These are phyloP conservation scores for Geotrupes spiniger DNA, from an alignment of 2,888 invertebrate genomes.

Conservation along the genomic window DNA sequence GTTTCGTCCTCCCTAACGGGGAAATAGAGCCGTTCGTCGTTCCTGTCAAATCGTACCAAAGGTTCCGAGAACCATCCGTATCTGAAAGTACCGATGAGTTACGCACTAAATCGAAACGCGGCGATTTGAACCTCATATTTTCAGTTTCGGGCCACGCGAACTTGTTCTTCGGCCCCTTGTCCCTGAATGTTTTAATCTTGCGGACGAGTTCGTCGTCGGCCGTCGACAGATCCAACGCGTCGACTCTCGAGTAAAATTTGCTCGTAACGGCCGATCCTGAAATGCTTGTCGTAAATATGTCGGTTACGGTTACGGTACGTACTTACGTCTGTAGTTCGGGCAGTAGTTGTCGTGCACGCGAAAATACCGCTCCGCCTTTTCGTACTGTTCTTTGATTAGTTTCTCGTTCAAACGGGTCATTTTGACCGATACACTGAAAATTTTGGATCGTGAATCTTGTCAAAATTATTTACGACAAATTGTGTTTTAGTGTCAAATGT, in stretches of 20 bases:
- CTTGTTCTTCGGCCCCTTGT: slow-evolving; percentile 38
- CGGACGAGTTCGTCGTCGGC: slow-evolving; percentile 35
- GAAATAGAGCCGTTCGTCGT: slow-evolving; percentile 35
- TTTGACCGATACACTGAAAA: slow-evolving; percentile 6
- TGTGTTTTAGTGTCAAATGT: no score
- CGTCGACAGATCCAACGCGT: slow-evolving; percentile 31
- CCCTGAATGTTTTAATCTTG: slow-evolving; percentile 35
- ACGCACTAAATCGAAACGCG: background rate
- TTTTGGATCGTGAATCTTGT: slow-evolving; percentile 7
- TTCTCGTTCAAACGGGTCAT: slow-evolving; percentile 1
- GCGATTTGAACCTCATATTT: slow-evolving; percentile 36
- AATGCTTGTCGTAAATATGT: no score
- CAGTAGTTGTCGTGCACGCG: slow-evolving; percentile 16
- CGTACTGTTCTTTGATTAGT: slow-evolving; percentile 9
- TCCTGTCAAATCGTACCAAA: slow-evolving; percentile 32
- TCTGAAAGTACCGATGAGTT: slow-evolving; percentile 5
- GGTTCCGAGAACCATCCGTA: slow-evolving; percentile 41
- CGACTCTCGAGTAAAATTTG: slow-evolving; percentile 46
- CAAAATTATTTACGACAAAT: background rate
- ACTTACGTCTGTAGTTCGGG: slow-evolving; percentile 16
- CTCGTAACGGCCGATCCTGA: slow-evolving; percentile 37
- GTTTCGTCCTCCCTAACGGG: slow-evolving; percentile 22
- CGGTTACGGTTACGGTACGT: background rate
- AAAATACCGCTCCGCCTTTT: slow-evolving; percentile 18
- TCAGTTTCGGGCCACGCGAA: slow-evolving; percentile 41